phyloP scores from a whole-genome alignment of 2,797 vertebrate genomes.

The Sternarchorhynchus goeldii region DNA sequence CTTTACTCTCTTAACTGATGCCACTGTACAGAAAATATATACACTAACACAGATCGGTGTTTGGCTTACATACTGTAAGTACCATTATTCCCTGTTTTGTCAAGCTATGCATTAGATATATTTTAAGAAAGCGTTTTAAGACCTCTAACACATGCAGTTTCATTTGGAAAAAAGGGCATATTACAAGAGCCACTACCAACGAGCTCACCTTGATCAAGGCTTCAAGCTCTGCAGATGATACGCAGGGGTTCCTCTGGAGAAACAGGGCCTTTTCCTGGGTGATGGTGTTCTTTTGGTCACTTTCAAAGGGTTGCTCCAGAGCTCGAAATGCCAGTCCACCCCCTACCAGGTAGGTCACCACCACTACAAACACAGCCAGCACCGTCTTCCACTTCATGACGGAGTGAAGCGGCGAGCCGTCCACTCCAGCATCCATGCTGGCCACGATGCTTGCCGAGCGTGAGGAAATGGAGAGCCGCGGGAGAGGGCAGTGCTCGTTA shows the following conservation, averaged over 20 bases:
- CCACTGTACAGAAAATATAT: too few relatives aligned
- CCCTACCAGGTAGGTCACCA: slow-evolving; percentile 88
- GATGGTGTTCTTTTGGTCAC: slow-evolving; percentile 87
- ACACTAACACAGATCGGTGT: too few relatives aligned
- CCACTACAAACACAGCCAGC: slow-evolving; percentile 91
- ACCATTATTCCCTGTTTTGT: too few relatives aligned
- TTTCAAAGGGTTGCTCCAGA: slow-evolving; percentile 92
- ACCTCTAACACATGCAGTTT: too few relatives aligned
- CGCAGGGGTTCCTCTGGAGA: slow-evolving; percentile 85
- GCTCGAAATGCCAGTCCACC: slow-evolving; percentile 90
- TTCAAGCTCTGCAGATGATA: slow-evolving; percentile 86
- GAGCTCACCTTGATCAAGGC: slow-evolving; percentile 84
- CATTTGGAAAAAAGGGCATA: neutral
- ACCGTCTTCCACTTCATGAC: slow-evolving; percentile 99
- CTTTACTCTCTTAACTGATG: too few relatives aligned
- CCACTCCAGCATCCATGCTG: slow-evolving; percentile 83
- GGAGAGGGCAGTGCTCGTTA: slow-evolving; percentile 77
- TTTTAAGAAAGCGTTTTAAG: too few relatives aligned
- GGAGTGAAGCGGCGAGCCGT: slow-evolving; percentile 81
- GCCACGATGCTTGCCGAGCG: slow-evolving; percentile 86
- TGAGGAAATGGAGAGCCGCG: slow-evolving; percentile 85
- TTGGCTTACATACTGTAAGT: too few relatives aligned
- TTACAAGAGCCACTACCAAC: neutral
- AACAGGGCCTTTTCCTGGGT: slow-evolving; percentile 88
- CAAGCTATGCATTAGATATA: too few relatives aligned